Conservation (phyloP, 2,113 vertebrate species). For the Callionymus lyra region DNA sequence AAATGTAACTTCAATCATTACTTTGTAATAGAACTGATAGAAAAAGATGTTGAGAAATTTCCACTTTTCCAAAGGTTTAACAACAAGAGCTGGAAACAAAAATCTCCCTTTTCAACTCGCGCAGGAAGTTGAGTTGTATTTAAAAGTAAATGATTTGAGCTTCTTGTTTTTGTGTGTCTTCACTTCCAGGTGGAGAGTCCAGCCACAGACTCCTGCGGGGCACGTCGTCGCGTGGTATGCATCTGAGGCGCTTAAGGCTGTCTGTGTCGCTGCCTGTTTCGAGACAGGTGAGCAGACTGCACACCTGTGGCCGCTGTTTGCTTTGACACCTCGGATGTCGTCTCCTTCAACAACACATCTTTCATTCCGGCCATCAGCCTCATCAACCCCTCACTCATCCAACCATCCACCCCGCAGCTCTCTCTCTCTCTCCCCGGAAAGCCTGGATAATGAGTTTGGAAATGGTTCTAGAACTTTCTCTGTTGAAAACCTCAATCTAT, state of each 20-base stretch:
- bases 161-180: neutral
- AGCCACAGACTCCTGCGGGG: slow-evolving; percentile 30
- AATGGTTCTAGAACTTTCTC: too few relatives aligned
- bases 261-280: slow-evolving; percentile 36
- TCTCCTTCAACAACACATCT: slow-evolving; percentile 48
- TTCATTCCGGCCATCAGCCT: slow-evolving; percentile 27
- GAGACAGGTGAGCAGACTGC: slow-evolving; percentile 28
- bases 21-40: too few relatives aligned
- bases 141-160: slow-evolving; percentile 11
- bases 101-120: too few relatives aligned
- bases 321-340: slow-evolving; percentile 50
- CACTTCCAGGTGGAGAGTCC: slow-evolving; percentile 30
- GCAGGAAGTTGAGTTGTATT: too few relatives aligned
- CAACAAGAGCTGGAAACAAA: too few relatives aligned
- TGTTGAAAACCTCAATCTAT: too few relatives aligned
- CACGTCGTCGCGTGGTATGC: slow-evolving; percentile 29
- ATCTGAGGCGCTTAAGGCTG: slow-evolving; percentile 21
- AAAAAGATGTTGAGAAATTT: too few relatives aligned
- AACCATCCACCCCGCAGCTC: too few relatives aligned
- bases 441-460: neutral
- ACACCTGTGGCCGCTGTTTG: slow-evolving; percentile 56
- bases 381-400: slow-evolving; percentile 8
- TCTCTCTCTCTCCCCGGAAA: too few relatives aligned
- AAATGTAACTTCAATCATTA: too few relatives aligned
- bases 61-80: too few relatives aligned